Evolutionary conservation across 2,113 vertebrate genomes (phyloP).

Genomic region (Campylomormyrus numenius): DNA sequence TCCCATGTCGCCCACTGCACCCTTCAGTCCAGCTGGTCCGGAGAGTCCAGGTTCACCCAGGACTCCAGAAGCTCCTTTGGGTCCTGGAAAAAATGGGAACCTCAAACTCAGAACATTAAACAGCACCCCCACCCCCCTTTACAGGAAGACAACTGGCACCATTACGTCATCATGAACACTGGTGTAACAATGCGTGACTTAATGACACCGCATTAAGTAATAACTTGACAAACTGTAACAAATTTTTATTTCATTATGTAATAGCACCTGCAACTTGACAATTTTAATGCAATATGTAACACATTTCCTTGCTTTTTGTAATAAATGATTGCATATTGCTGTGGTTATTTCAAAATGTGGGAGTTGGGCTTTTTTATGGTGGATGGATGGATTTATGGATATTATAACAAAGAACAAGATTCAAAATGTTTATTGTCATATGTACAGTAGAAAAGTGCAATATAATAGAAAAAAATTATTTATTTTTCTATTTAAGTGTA

Average conservation of each 20-base stretch:
- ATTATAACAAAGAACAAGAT: no score
- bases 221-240: neutral
- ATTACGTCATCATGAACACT: neutral
- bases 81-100: constrained; percentile 55
- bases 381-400: neutral
- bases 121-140: no score
- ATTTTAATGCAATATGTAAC: neutral
- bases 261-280: neutral
- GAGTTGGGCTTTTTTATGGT: neutral
- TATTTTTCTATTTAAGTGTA: no score
- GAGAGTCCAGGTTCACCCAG: constrained; percentile 67
- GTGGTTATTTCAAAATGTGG: neutral
- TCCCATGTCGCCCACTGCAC: constrained; percentile 85
- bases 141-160: neutral
- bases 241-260: neutral
- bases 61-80: constrained; percentile 75
- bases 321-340: neutral
- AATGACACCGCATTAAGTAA: neutral
- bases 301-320: neutral
- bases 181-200: neutral
- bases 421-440: no score
- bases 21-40: constrained; percentile 76
- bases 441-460: no score
- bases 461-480: no score
- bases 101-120: neutral